Evolutionary conservation across 2,113 vertebrate species (phyloP).

Genomic region (Nyctereutes procyonoides): DNA sequence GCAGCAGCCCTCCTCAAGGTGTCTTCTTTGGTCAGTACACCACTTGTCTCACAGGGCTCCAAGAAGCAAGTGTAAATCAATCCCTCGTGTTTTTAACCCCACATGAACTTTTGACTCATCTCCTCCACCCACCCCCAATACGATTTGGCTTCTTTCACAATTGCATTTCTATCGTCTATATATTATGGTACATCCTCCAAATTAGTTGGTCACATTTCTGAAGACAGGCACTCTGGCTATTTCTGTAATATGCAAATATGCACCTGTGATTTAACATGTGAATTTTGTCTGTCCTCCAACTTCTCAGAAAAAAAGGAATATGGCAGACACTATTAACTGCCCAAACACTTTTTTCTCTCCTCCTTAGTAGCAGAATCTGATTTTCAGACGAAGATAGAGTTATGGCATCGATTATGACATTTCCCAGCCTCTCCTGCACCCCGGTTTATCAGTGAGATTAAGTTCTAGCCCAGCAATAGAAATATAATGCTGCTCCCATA

Average conservation of each 20-base stretch:
- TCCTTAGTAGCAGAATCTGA: neutral
- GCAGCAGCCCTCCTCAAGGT: neutral
- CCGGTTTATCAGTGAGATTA: neutral
- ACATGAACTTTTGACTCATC: neutral
- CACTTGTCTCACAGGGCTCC: neutral
- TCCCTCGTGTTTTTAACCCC: neutral
- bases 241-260: conserved; percentile 29
- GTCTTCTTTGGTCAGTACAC: neutral
- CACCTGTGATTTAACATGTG: neutral
- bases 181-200: neutral
- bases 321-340: neutral
- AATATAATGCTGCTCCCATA: neutral
- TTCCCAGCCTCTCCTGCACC: neutral
- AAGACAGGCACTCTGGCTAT: neutral
- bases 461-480: neutral
- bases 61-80: neutral
- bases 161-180: neutral
- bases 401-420: neutral
- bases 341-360: neutral
- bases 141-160: neutral
- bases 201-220: neutral
- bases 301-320: neutral
- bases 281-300: neutral
- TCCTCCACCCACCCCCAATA: neutral
- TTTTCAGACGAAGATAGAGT: conserved; percentile 12